Conservation (phyloP, 2,113 vertebrate genomes). For the Heterotilapia buettikoferi region DNA sequence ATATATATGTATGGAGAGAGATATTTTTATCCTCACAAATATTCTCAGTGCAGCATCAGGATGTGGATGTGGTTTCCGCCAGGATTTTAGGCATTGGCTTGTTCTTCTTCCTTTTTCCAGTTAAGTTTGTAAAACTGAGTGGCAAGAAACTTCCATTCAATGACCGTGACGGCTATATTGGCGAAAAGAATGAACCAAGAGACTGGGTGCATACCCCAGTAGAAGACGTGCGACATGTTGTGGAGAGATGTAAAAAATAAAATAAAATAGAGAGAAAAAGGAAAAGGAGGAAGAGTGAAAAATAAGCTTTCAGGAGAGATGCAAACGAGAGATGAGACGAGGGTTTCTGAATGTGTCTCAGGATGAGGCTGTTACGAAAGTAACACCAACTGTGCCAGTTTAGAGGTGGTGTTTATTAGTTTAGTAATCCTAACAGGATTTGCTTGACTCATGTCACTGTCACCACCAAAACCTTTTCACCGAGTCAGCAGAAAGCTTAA, state of each 20-base stretch:
- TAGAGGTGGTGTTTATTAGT: conserved; percentile 24
- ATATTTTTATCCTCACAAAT: background rate
- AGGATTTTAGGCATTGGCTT: background rate
- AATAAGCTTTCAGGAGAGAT: background rate
- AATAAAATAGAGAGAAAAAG: background rate
- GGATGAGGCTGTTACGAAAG: background rate
- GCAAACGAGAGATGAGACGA: background rate
- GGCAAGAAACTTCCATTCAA: conserved; percentile 52
- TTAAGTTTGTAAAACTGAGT: background rate
- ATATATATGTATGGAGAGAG: background rate
- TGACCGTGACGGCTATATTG: conserved; percentile 11
- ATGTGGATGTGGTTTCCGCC: background rate
- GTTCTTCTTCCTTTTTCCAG: background rate
- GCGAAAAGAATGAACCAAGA: conserved; percentile 58
- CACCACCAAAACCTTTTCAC: conserved; percentile 1
- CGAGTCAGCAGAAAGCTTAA: conserved; percentile 30
- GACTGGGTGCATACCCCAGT: conserved; percentile 55
- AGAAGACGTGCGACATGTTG: conserved; percentile 34
- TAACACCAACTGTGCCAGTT: background rate
- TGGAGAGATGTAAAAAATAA: background rate
- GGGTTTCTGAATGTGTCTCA: background rate
- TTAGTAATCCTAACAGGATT: conserved; percentile 60
- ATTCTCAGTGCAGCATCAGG: background rate
- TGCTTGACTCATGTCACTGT: background rate
- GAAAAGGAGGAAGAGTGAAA: background rate